A percentile compares a stretch with the other conserved stretches of the same genome.
Evolutionary conservation across 2,797 vertebrate genomes (phyloP).

Genomic region (Cephalopachus bancanus): DNA sequence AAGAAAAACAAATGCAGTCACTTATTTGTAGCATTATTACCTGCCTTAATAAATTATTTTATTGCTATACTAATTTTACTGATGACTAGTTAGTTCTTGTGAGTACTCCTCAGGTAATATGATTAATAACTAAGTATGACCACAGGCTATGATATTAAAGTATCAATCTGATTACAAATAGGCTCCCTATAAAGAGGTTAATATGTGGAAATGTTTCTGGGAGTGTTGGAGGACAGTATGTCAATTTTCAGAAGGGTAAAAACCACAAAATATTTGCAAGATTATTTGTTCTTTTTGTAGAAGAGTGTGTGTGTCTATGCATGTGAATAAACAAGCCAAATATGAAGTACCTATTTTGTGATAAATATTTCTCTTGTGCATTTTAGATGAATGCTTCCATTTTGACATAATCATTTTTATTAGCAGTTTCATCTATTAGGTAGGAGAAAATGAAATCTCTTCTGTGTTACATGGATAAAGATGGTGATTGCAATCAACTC

Average conservation of each 20-base stretch:
- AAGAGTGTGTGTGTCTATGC: neutral
- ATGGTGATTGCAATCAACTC: neutral
- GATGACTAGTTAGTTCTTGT: neutral
- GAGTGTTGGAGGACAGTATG: neutral
- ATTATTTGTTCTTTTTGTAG: neutral
- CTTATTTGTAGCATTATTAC: neutral
- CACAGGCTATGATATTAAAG: neutral
- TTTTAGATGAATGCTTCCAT: neutral
- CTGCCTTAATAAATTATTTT: neutral
- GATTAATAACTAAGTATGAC: neutral
- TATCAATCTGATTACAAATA: neutral
- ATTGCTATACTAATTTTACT: neutral
- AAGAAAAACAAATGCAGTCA: neutral
- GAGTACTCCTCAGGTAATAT: neutral
- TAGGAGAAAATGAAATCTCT: neutral
- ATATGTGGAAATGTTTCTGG: neutral
- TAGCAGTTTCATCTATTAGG: neutral
- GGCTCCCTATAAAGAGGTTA: neutral
- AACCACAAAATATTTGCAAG: neutral
- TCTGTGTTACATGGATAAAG: neutral
- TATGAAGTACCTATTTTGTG: neutral
- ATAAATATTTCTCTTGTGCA: neutral
- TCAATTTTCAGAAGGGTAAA: constrained; percentile 4
- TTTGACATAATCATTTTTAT: neutral
- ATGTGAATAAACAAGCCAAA: neutral